These are phyloP conservation scores for Pycnomerus fuliginosus DNA, from an alignment of 2,888 invertebrate genomes.

Conservation along the genomic window DNA sequence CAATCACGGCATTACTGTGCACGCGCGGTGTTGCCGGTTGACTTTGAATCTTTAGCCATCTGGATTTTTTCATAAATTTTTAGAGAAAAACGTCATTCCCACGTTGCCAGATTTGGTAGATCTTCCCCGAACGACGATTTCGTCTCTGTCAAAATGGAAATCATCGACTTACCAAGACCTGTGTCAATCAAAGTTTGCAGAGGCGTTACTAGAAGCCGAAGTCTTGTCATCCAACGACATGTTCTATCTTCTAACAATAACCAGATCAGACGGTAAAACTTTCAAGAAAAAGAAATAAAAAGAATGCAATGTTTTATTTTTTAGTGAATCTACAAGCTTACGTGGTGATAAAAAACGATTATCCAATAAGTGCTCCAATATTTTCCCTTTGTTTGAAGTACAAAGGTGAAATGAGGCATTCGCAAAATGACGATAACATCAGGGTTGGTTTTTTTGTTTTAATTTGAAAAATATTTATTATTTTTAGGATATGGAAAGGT, in stretches of 20 bases:
- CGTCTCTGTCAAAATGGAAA: slow-evolving; percentile 69
- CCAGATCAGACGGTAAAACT: slow-evolving; percentile 70
- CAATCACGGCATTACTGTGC: no score
- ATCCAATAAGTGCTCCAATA: slow-evolving; percentile 75
- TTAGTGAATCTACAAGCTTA: slow-evolving; percentile 73
- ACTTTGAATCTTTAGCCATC: no score
- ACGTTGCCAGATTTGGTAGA: slow-evolving; percentile 43
- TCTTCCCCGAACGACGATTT: slow-evolving; percentile 56
- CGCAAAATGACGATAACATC: slow-evolving; percentile 68
- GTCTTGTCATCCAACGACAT: slow-evolving; percentile 64
- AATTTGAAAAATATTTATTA: slow-evolving; percentile 5
- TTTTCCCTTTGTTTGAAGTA: slow-evolving; percentile 74
- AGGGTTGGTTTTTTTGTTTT: slow-evolving; percentile 52
- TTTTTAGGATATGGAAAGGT: slow-evolving; percentile 55
- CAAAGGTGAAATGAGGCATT: slow-evolving; percentile 69
- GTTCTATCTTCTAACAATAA: slow-evolving; percentile 75
- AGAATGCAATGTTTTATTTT: slow-evolving; percentile 41
- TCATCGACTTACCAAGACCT: slow-evolving; percentile 69
- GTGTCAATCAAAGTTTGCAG: slow-evolving; percentile 57
- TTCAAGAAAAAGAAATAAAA: no score
- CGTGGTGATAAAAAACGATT: slow-evolving; percentile 79
- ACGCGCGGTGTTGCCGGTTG: no score
- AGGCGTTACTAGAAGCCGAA: slow-evolving; percentile 58
- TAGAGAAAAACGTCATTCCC: slow-evolving; percentile 47
- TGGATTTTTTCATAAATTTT: slow-evolving; percentile 30